A percentile compares a stretch with the other conserved stretches of the same genome.
Conservation (phyloP, 2,113 vertebrate genomes). For the Entelurus aequoreus region DNA sequence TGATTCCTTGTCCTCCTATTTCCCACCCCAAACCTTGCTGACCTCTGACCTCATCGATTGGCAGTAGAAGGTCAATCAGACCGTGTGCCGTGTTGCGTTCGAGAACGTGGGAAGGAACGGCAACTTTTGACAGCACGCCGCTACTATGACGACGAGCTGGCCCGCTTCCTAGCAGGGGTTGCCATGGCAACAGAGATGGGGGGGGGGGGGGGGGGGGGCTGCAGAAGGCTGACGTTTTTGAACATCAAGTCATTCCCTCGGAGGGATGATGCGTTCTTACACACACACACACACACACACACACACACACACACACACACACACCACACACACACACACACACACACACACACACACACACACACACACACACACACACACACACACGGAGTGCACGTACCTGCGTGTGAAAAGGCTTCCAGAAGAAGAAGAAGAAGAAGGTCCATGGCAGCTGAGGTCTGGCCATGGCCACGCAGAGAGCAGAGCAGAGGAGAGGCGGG, state of each 20-base stretch:
- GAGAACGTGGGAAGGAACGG: too few species aligned
- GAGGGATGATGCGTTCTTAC: neutral
- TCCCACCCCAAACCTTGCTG: too few species aligned
- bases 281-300: neutral
- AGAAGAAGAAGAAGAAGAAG: slow-evolving; percentile 4
- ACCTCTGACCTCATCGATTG: too few species aligned
- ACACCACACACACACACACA: too few species aligned
- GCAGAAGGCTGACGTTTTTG: too few species aligned
- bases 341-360: too few species aligned
- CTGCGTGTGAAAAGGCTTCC: neutral
- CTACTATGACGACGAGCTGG: neutral
- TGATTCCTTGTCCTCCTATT: too few species aligned
- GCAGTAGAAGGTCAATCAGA: too few species aligned
- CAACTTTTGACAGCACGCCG: neutral
- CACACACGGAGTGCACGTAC: neutral
- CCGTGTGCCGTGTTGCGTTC: too few species aligned
- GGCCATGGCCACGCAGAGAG: neutral
- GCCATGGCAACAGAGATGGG: slow-evolving; percentile 1
- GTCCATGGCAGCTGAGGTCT: slow-evolving; percentile 1
- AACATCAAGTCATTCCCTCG: too few species aligned
- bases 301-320: neutral
- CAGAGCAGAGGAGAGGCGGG: too few species aligned
- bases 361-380: too few species aligned
- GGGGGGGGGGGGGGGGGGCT: neutral
- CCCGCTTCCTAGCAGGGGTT: neutral